Base-by-base conservation (phyloP, 2,113 vertebrate genomes). In the Alethe castanea region DNA sequence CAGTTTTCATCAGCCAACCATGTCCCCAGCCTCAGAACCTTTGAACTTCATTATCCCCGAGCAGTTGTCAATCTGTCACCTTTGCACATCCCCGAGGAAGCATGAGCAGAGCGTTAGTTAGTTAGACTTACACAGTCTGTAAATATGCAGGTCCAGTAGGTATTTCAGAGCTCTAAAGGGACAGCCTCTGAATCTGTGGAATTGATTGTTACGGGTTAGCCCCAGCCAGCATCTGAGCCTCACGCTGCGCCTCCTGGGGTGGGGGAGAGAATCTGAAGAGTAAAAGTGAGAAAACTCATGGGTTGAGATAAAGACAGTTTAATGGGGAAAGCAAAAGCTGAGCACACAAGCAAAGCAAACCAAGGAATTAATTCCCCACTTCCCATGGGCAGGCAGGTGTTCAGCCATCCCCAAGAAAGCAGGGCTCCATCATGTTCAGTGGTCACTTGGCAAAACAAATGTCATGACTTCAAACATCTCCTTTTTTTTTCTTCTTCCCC, bases 21-120 rank as follows among this genome's bases (percentile, higher is more conserved):
- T 11, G 35, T 90, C 67, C 67, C 47, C 42, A 59, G 0, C 29
- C 66, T 87, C 71, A 60, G 57, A 87, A 88, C 33, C 52, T 57
- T 74, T 95, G 92, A 92, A 86, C 85, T 80, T 94, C 66, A n/a
- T 90, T 88, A 70, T 81, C 82, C 74, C 67, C 6, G 35, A 86
- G 72, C 69, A 95, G 47, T 74, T 96, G 92, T 96, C 84, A 87
- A 70, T 12, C 77, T 81, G 77, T 87, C 81, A 94, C 81, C 90
- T 94, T 89, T 84, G 89, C 90, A 87, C 70, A 67, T 76, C 92
- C 80, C 80, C 5, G 19, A 31, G 86, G 88, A 81, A 77, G 35
- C 42, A 66, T 45, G 80, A 93, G 78, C 5, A 4, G 54, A 61
- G 44, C 5, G 5, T 67, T 78, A 40, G 52, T 79, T 84, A 81